A percentile compares a stretch with the other conserved stretches of the same genome.
These are phyloP conservation scores for Xiphophorus maculatus DNA, from an alignment of 2,113 vertebrate genomes.

Conservation along the genomic window DNA sequence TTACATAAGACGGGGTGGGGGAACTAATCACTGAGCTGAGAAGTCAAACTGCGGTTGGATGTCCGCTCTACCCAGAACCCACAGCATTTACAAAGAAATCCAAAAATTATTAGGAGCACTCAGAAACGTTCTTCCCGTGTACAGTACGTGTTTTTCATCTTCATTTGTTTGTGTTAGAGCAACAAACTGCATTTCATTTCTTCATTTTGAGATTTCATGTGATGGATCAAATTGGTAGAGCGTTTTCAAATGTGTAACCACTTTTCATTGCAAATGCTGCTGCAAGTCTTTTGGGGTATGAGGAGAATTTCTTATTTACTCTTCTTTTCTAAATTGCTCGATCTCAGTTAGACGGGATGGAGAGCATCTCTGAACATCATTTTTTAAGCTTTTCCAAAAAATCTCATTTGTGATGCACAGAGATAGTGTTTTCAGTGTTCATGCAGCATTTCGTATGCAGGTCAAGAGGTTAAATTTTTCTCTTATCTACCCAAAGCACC, in stretches of 20 bases:
- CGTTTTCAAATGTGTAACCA: no score
- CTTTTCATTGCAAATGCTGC: no score
- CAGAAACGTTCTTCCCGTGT: no score
- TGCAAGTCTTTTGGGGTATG: no score
- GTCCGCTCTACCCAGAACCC: conserved; percentile 19
- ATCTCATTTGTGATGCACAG: not conserved
- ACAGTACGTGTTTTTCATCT: no score
- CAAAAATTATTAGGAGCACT: not conserved
- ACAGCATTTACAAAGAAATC: conserved; percentile 11
- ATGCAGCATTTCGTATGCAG: not conserved
- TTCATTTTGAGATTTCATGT: no score
- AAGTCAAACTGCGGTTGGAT: conserved; percentile 59
- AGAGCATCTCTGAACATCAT: not conserved
- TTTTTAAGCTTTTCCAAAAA: no score
- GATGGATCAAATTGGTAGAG: not conserved
- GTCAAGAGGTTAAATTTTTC: no score
- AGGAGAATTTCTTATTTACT: not conserved
- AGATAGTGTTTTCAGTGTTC: not conserved
- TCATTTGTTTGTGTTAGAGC: no score
- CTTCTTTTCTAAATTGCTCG: not conserved
- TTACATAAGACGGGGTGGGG: conserved; percentile 78
- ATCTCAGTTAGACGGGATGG: not conserved
- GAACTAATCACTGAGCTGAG: conserved; percentile 74
- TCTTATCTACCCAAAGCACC: not conserved
- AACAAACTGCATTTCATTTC: no score